Evolutionary conservation across 2,888 invertebrate genomes (phyloP).

Genomic region (Beris chalybata): DNA sequence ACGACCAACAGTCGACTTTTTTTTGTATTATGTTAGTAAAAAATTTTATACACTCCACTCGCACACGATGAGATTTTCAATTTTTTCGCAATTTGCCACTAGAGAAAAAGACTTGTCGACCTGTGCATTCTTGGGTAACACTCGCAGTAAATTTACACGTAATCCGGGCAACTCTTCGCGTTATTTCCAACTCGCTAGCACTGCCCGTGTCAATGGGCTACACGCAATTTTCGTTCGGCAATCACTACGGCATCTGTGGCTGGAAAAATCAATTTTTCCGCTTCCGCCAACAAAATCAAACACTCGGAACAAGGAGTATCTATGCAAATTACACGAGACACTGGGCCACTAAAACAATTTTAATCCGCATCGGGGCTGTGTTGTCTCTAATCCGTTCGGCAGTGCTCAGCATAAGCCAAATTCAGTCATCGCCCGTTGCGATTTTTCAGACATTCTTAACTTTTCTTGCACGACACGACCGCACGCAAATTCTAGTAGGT

Average conservation of each 20-base stretch:
- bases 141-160: background rate
- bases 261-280: slow-evolving; percentile 38
- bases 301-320: too few relatives aligned
- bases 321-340: too few relatives aligned
- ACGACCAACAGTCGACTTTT: background rate
- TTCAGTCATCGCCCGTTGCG: too few relatives aligned
- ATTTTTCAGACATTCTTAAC: too few relatives aligned
- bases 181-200: slow-evolving; percentile 8
- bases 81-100: slow-evolving; percentile 16
- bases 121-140: slow-evolving; percentile 1
- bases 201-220: background rate
- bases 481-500: too few relatives aligned
- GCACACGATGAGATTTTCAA: background rate
- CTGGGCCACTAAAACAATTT: too few relatives aligned
- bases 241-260: slow-evolving; percentile 26
- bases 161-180: background rate
- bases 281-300: background rate
- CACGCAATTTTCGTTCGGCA: slow-evolving; percentile 1
- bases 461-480: too few relatives aligned
- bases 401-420: too few relatives aligned
- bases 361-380: too few relatives aligned
- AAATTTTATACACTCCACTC: slow-evolving; percentile 24
- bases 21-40: slow-evolving; percentile 25
- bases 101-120: slow-evolving; percentile 1
- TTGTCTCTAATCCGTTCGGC: too few relatives aligned